These are phyloP conservation scores for Hylyphantes graminicola DNA, from an alignment of 1,140 invertebrate genomes.

Conservation along the genomic window DNA sequence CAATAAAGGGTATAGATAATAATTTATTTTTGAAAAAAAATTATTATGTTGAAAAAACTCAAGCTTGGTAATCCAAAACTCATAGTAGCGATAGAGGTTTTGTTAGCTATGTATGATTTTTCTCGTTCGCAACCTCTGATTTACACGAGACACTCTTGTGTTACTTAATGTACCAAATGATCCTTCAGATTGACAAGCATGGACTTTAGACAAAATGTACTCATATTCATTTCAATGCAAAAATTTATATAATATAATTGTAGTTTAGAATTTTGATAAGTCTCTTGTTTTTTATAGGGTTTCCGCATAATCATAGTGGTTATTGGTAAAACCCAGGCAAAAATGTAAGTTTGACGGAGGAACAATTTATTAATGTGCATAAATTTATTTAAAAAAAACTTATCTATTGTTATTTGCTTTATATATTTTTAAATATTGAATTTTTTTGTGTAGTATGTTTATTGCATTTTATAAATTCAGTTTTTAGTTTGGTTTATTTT, in stretches of 20 bases:
- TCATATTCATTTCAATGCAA: no score
- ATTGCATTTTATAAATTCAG: neutral
- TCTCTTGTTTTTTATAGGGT: no score
- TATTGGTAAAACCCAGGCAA: no score
- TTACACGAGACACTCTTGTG: neutral
- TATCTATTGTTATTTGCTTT: neutral
- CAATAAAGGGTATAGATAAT: conserved; percentile 26
- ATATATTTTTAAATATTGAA: neutral
- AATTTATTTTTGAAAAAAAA: neutral
- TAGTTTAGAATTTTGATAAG: no score
- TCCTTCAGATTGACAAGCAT: no score
- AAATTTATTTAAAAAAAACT: no score
- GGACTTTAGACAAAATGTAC: no score
- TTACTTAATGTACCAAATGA: no score
- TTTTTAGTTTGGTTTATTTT: neutral
- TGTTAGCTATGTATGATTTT: neutral
- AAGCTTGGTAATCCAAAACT: neutral
- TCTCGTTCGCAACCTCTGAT: neutral
- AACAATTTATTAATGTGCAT: no score
- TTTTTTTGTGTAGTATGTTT: neutral
- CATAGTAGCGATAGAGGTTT: neutral
- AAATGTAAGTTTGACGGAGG: no score
- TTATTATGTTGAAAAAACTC: neutral
- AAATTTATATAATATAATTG: no score
- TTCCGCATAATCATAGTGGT: no score